These are phyloP conservation scores for Hemiprocne comata DNA, from an alignment of 2,113 vertebrate species.

Conservation along the genomic window DNA sequence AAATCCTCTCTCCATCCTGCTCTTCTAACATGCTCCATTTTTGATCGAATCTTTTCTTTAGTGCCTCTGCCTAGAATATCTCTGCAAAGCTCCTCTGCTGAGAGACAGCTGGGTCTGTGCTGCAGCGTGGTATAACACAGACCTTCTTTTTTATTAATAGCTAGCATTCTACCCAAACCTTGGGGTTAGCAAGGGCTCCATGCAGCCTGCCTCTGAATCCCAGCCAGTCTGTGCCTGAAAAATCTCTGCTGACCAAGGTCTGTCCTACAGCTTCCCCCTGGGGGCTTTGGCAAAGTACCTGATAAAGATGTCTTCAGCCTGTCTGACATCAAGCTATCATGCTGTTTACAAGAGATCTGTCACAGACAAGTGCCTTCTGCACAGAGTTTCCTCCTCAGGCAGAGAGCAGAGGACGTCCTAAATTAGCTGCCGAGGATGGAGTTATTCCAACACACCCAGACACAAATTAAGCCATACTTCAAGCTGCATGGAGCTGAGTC, in stretches of 20 bases:
- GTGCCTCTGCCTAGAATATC: neutral
- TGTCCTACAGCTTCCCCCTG: neutral
- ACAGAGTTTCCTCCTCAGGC: conserved; percentile 35
- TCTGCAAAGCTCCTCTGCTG: neutral
- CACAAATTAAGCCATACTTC: neutral
- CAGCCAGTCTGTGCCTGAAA: neutral
- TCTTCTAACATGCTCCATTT: neutral
- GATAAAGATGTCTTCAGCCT: conserved; percentile 30
- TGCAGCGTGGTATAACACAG: neutral
- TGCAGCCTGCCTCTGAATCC: neutral
- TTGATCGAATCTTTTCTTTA: neutral
- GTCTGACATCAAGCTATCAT: conserved; percentile 30
- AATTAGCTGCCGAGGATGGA: conserved; percentile 37
- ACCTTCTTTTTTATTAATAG: neutral
- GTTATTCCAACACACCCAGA: conserved; percentile 1
- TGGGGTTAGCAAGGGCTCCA: neutral
- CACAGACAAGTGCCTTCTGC: conserved; percentile 50
- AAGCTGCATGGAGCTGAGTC: neutral
- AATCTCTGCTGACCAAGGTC: conserved; percentile 37
- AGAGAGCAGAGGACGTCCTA: conserved; percentile 17
- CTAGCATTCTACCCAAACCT: neutral
- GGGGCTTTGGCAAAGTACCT: conserved; percentile 44
- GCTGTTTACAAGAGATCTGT: conserved; percentile 59
- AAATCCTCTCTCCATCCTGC: neutral
- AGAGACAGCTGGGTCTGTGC: neutral